A percentile compares a stretch with the other conserved stretches of the same genome.
Conservation (phyloP, 2,113 vertebrate species). For the Trochalopteron elliotii region DNA sequence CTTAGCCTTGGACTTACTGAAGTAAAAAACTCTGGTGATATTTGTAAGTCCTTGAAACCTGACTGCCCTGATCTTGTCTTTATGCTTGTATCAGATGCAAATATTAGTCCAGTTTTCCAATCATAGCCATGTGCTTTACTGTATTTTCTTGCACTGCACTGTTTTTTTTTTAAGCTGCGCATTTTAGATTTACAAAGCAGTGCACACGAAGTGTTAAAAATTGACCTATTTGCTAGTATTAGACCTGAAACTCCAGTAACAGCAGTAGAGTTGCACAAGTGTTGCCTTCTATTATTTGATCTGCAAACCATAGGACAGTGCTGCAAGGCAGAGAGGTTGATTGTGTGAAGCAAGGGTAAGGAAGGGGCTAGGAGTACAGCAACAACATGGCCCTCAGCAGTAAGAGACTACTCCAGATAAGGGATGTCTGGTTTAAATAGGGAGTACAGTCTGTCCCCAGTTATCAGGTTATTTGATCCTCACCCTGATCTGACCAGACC, state of each 20-base stretch:
- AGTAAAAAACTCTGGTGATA: neutral
- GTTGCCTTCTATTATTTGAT: neutral
- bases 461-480: constrained; percentile 42
- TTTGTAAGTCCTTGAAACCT: neutral
- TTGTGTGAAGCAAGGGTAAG: neutral
- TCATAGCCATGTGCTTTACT: neutral
- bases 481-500: constrained; percentile 21
- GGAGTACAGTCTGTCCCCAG: neutral
- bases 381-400: neutral
- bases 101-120: neutral
- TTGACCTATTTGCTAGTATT: neutral
- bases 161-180: neutral
- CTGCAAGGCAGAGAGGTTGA: neutral
- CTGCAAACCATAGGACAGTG: neutral
- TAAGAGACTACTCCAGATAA: neutral
- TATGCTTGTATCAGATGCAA: neutral
- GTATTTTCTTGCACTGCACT: neutral
- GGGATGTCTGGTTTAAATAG: neutral
- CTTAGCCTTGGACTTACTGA: neutral
- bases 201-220: constrained; percentile 4
- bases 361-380: neutral
- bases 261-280: neutral
- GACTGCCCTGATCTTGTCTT: neutral
- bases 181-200: neutral
- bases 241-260: constrained; percentile 24